Evolutionary conservation across 92 coral and sea anemone species (phyloP).

Genomic region (Epizoanthus rinbou): DNA sequence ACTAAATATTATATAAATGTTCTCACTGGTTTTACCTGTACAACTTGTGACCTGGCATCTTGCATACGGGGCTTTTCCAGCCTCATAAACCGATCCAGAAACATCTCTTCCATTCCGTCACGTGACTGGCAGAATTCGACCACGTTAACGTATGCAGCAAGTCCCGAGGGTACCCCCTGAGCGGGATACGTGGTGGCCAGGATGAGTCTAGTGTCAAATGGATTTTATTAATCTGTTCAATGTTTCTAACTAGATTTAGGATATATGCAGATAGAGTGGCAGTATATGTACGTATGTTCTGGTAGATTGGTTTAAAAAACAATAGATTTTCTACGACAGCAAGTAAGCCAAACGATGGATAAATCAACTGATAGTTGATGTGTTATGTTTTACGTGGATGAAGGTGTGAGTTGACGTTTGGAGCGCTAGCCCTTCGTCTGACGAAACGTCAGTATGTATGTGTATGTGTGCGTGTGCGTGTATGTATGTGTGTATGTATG

Average conservation of each 20-base stretch:
- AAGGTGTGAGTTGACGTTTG: too few species aligned
- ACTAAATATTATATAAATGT: not conserved
- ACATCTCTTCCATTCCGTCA: conserved; percentile 96
- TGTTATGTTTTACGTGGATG: too few species aligned
- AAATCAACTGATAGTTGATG: too few species aligned
- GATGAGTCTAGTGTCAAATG: conserved; percentile 63
- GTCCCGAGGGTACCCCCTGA: conserved; percentile 77
- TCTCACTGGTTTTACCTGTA: conserved; percentile 58
- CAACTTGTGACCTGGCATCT: conserved; percentile 89
- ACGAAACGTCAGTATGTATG: too few species aligned
- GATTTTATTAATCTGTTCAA: not conserved
- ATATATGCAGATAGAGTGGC: too few species aligned
- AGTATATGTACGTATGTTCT: too few species aligned
- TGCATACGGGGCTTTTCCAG: conserved; percentile 98
- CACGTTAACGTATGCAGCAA: conserved; percentile 87
- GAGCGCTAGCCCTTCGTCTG: too few species aligned
- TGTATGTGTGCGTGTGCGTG: too few species aligned
- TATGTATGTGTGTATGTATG: too few species aligned
- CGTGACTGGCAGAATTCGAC: conserved; percentile 96
- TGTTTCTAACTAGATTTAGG: not conserved
- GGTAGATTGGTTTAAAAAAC: too few species aligned
- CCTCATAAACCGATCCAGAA: conserved; percentile 90
- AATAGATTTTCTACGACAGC: too few species aligned
- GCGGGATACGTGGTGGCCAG: conserved; percentile 87
- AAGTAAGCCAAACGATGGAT: too few species aligned